Evolutionary conservation across 1,140 invertebrate species (phyloP), one percentile per base, ranked within the genome.

Genomic region (Zaprionus ornatus): DNA sequence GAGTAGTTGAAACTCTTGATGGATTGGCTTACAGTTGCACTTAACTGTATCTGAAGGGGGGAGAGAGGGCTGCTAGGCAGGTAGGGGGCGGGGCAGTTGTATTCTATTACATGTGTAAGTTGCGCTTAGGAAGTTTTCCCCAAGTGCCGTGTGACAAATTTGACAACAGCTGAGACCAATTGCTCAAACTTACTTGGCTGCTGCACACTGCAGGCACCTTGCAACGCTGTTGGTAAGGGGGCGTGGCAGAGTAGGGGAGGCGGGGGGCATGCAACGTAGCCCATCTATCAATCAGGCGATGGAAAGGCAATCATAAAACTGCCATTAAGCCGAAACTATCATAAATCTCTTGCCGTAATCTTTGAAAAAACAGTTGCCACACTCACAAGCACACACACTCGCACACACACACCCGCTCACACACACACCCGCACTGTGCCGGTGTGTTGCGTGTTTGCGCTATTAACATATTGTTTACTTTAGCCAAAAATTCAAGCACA

Each of bases 81-180:
- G 23, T 32, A 32, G 40, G 23, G 32, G 23, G 21, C n/a, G 12
- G 64, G 55, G 52, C 29, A 37, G 10, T 63, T 59, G 63, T 83
- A 88, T 88, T 86, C 77, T 76, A 87, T 87, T 87, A 87, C 83
- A 87, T 87, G 83, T 87, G 83, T 86, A 88, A 87, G 83, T 87
- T 83, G 65, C 63, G 65, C 79, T 83, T 73, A 45, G 40, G 68
- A 86, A 82, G 81, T 86, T 82, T 62, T 23, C 9, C 10, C 69
- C 73, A 55, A 64, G 61, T 65, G 35, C 50, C 56, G 66, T 81
- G 79, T 79, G 83, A 88, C 84, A 87, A 88, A 83, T 88, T 76
- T 66, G 83, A 88, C 83, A 86, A 77, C 83, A 87, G 84, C 83
- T 88, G 83, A 80, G 84, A 74, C 84, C 84, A 68, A 80, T 71